Base-by-base conservation (phyloP, 2,888 invertebrate genomes). In the Lasioglossum leucozonium region DNA sequence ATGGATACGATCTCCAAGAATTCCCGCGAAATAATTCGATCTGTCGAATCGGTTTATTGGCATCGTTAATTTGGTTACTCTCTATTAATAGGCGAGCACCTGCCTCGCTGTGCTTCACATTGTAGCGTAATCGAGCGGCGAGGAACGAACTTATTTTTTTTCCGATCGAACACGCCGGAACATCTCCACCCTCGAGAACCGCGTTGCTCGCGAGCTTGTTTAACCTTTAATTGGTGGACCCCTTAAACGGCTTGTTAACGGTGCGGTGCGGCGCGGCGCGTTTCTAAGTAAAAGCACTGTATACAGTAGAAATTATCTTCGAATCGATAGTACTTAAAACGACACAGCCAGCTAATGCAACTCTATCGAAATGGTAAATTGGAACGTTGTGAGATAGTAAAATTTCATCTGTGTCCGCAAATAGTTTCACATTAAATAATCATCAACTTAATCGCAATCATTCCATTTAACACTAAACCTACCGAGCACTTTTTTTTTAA, bases 81-180 rank as follows among this genome's bases (percentile, higher is more conserved):
- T 79, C 87, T 89, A 91, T 88, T 89, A 91, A 91, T 89, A 91
- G 89, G 51, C 67, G 67, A 77, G 76, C 72, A 83, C 73, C 72
- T 79, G 80, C 72, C 55, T 73, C n/a, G 47, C 42, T 42, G 69
- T 26, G 55, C 47, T 16, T 44, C 40, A n/a, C 67, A 16, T 65
- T 65, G n/a, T 44, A 51, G 34, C 65, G 37, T 30, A 34, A 82
- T 82, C 62, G 72, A 82, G 62, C 75, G 67, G 55, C 47, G n/a
- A 34, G 72, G 10, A 75, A 58, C 72, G 34, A 83, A 76, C 67
- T 85, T 67, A 75, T 40, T 79, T 79, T 58, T 85, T 82, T 58
- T 85, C 79, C 72, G 42, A 74, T 55, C n/a, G 13, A 82, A 75
- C n/a, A n/a, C 37, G 18, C 2, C 44, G 51, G 10, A 74, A 71